Base-by-base conservation (phyloP, 1,140 invertebrate genomes). In the Drosophila bocqueti region DNA sequence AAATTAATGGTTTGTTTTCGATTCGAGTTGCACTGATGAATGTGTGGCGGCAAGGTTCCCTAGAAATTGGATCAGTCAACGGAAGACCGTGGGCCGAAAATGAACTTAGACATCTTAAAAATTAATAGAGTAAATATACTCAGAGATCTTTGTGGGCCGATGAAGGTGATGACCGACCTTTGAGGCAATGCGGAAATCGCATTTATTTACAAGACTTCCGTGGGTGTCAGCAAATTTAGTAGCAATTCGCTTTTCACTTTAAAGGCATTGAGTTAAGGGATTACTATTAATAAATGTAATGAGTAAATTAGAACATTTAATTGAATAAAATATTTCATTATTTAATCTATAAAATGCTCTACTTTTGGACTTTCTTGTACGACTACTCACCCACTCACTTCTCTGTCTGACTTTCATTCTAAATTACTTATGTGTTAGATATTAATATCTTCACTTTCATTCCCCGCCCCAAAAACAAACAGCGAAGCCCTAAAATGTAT, bases 1-100 rank as follows among this genome's bases (percentile, higher is more conserved):
- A 47, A 72, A 73, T 54, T 77, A 83, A 89, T 89, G 72, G 38
- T 76, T 86, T 85, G 83, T 85, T 86, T 87, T 75, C 36, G 21
- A 64, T 29, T 29, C 49, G 36, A 62, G 59, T 74, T 68, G 64
- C 75, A 78, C 49, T 82, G 80, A 82, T 67, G 55, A 86, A 79
- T 80, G 55, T 58, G 38, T 31, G 75, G 57, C 38, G 75, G 64
- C 50, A 69, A 59, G 46, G 43, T 83, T 87, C 71, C 8, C 45
- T 4, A 60, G 76, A 87, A 86, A 79, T 62, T 24, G 47, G 45
- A 81, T 86, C 83, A 81, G 38, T 78, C 68, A 78, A 62, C 47
- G 69, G 67, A 60, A 50, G 38, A 18, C 29, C n/a, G 54, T 58
- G 69, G 66, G 69, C 36, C 16, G 68, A 47, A 21, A 58, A 9